Conservation (phyloP, 2,797 vertebrate species). For the Sphenopsis melanotis region DNA sequence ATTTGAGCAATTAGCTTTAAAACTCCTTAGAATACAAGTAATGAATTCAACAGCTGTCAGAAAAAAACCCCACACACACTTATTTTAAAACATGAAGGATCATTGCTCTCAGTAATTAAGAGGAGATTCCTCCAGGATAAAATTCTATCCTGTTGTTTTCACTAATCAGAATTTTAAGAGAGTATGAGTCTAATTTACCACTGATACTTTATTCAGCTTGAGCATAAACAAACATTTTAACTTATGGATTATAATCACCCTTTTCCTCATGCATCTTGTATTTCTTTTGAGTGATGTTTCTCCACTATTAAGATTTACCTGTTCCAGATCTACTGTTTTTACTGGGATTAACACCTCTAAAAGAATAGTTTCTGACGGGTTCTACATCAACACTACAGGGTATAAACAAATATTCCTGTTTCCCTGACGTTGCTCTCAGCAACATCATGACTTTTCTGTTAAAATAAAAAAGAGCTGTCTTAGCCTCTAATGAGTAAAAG, state of each 20-base stretch:
- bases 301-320: background rate
- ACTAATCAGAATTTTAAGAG: constrained; percentile 23
- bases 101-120: constrained; percentile 10
- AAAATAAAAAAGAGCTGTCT: background rate
- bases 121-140: background rate
- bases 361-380: background rate
- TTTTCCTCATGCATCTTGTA: background rate
- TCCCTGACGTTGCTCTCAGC: background rate
- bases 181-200: background rate
- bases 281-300: background rate
- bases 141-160: background rate
- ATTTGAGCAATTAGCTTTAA: background rate
- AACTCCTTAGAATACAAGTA: background rate
- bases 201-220: background rate
- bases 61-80: rapidly evolving
- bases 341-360: background rate
- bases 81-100: background rate
- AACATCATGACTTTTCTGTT: background rate
- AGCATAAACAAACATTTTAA: background rate
- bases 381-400: background rate
- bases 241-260: background rate
- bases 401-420: background rate
- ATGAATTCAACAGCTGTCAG: background rate
- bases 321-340: background rate
- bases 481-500: background rate